Base-by-base conservation (phyloP, 2,888 invertebrate genomes). In the Scaptomyza polygonia region DNA sequence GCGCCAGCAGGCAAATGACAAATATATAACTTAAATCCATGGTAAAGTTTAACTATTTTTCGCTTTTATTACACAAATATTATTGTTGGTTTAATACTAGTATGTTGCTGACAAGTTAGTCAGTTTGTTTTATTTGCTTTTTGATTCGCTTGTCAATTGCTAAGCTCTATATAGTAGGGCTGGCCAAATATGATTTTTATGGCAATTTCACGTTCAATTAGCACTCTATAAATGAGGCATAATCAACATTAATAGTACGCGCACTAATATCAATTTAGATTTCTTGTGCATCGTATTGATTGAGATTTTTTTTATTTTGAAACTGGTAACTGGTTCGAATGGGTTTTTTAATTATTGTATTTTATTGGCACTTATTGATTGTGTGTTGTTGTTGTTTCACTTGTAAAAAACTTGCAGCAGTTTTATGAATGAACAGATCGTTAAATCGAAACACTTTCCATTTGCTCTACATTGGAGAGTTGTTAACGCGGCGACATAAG, bases 161-260 rank as follows among this genome's bases (percentile, higher is more conserved):
- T 56, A 30, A 16, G 42, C 42, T 40, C 34, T 59, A 44, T 65
- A 61, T 71, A 45, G 36, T 49, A 49, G n/a, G 14, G 48, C 67
- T 67, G 36, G 54, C 45, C 56, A 55, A 47, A 61, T 78, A 56
- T 63, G n/a, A 64, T 71, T 67, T 71, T 71, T 75, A 71, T 81
- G 79, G 82, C 80, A 84, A 88, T 88, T 89, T 90, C 89, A 91
- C 90, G 86, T 88, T 88, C 89, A 90, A 91, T 91, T 91, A 90
- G 85, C 90, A 88, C 90, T 76, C 76, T 78, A 75, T 77, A 82
- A 77, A 81, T 79, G 82, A 84, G 78, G 78, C 85, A 75, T 83
- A 81, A 77, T 71, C 76, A 76, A 75, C 74, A 73, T 77, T 72
- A 77, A 70, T 83, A 77, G 68, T 83, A 83, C 72, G 59, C 63